phyloP scores from a whole-genome alignment of 2,888 invertebrate species.

The Cordylochernes scorpioides region DNA sequence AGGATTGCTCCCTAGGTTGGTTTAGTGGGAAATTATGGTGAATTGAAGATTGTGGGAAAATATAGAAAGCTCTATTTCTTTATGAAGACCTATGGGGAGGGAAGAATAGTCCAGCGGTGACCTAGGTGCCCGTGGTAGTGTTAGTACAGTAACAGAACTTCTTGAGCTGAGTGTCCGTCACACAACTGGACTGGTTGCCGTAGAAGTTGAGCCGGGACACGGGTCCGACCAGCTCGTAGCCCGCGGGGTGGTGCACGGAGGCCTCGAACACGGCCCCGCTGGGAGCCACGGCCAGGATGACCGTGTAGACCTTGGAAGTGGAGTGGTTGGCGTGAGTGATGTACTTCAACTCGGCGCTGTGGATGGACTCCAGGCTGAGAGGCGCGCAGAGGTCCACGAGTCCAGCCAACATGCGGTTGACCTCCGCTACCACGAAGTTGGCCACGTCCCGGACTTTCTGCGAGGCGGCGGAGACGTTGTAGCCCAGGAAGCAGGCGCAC shows the following conservation, averaged over 20 bases:
- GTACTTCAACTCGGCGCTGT: constrained; percentile 3
- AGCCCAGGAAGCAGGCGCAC: constrained; percentile 18
- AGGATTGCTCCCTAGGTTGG: no score
- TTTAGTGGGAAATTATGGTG: no score
- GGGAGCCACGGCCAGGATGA: constrained; percentile 35
- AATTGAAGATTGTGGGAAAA: no score
- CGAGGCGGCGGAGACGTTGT: constrained; percentile 1
- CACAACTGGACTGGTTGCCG: constrained; percentile 22
- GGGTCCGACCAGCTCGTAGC: constrained; percentile 32
- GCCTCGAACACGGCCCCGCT: constrained; percentile 50
- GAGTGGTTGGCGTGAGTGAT: background rate
- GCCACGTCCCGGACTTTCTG: constrained; percentile 4
- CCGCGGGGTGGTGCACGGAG: constrained; percentile 29
- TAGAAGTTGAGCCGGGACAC: constrained; percentile 23
- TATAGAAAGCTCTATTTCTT: no score
- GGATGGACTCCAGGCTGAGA: constrained; percentile 2
- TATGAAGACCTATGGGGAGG: no score
- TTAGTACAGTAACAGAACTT: constrained; percentile 23
- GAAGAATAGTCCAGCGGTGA: no score
- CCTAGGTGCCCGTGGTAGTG: no score
- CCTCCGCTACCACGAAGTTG: constrained; percentile 1
- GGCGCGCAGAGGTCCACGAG: constrained; percentile 2
- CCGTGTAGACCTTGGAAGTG: constrained; percentile 27
- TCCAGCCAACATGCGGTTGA: constrained; percentile 4
- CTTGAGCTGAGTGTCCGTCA: constrained; percentile 17